Evolutionary conservation across 92 coral and sea anemone genomes (phyloP), one percentile per base, ranked within the genome.

Genomic region (Actinernus sp.): DNA sequence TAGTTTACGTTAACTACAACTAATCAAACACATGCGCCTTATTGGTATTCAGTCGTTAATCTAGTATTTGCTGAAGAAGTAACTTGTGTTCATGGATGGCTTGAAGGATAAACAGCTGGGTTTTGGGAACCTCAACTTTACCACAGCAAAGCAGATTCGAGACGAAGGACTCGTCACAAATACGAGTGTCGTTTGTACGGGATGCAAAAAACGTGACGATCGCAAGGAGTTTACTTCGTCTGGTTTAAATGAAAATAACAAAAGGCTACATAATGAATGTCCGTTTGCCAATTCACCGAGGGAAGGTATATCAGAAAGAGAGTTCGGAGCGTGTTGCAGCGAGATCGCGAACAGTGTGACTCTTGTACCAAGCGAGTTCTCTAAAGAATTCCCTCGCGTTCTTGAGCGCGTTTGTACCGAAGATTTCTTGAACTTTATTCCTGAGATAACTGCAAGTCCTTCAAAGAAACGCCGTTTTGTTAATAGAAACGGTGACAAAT

Each of bases 361-460:
- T 7, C 55, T 37, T 14, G 26, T 37, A 13, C 19, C 38, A 3
- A 54, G 14, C 41, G 45, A 55, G 17, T 16, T 56, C 8, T 21
- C 63, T 25, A 70, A 58, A 70, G 78, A 70, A 17, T 43, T 70
- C 31, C 64, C 78, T 3, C 30, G 36, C 33, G 38, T 46, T 19
- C 53, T 85, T 50, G 91, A 85, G 30, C 85, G 74, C 31, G 91
- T 82, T 14, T 78, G 85, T 20, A 65, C 73, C 55, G 92, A 86
- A 74, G 97, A 90, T 52, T 90, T 90, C 30, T 85, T 87, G 33
- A 71, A 74, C 20, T 90, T 70, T 59, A 90, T 90, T 41, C 97
- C 97, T 4, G 92, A 90, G 28, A 90, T 90, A 18, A 45, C 86
- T 3, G 49, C 51, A 13, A 70, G 78, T 30, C 67, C 78, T 16